Evolutionary conservation across 2,888 invertebrate genomes (phyloP).

Genomic region (Antheraea assamensis): DNA sequence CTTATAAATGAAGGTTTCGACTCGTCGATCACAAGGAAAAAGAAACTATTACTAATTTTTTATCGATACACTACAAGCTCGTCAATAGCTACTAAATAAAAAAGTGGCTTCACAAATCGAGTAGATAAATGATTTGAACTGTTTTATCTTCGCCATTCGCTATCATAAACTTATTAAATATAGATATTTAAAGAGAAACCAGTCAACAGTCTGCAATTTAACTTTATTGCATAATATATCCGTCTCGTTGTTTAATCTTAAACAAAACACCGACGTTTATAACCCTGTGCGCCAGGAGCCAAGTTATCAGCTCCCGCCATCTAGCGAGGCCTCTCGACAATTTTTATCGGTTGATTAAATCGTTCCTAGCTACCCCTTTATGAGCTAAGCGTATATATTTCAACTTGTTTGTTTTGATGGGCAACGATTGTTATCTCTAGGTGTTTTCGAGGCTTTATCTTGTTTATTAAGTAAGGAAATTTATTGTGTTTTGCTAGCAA

Average conservation of each 20-base stretch:
- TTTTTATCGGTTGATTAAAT: constrained; percentile 77
- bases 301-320: constrained; percentile 62
- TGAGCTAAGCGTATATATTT: constrained; percentile 52
- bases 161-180: background rate
- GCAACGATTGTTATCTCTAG: constrained; percentile 50
- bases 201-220: background rate
- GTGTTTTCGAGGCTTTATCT: constrained; percentile 45
- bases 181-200: background rate
- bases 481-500: constrained; percentile 26
- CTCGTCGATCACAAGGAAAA: too few species aligned
- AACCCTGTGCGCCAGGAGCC: constrained; percentile 36
- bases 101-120: too few species aligned
- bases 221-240: background rate
- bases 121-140: too few species aligned
- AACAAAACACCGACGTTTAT: constrained; percentile 24
- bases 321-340: constrained; percentile 59
- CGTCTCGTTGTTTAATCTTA: constrained; percentile 13
- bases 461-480: constrained; percentile 34
- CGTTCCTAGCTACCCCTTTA: constrained; percentile 74
- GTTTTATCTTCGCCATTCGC: too few species aligned
- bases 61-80: too few species aligned
- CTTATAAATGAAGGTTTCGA: too few species aligned
- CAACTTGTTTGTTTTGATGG: constrained; percentile 60
- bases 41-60: too few species aligned
- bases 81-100: too few species aligned